Base-by-base conservation (phyloP, 30 jellyfish, hydroid and myxozoan genomes). In the Aurelia coerulea region DNA sequence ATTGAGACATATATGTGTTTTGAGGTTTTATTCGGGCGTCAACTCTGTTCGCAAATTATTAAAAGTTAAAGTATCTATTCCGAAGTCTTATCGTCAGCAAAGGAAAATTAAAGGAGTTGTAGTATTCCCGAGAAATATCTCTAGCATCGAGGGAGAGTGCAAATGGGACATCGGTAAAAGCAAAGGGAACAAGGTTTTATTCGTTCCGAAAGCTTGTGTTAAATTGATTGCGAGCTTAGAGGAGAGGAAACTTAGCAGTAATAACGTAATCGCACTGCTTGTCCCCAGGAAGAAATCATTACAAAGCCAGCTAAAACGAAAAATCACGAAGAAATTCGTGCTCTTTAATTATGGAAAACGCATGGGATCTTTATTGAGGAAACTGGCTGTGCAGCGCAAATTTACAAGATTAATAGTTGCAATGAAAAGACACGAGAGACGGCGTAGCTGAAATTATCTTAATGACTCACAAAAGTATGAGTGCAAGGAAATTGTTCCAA, bases 321-420 rank as follows among this genome's bases (percentile, higher is more conserved):
- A 68, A 35, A 68, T 81, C 91, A 68, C 84, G 84, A 81, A 81
- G 33, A 81, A 58, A n/a, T 68, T 81, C 84, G 84, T 81, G 76
- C 66, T 81, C 18, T 82, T 81, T 31, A 19, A 46, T 51, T 81
- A 81, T 81, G 91, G 91, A 33, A 81, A 81, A 54, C 91, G 91
- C 53, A 67, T 81, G 83, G 91, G 69, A 17, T 63, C 68, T 34
- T 29, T 68, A 31, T 33, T 81, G 76, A 70, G 84, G 56, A 69
- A 68, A 83, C 84, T 81, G 64, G 91, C 91, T 33, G 84, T 68
- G 84, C 58, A 70, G 12, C 18, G 62, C 18, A 65, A 54, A 35
- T 7, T 31, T 34, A 23, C 84, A 13, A 69, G 91, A 37, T 62
- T 81, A 68, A 59, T 81, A 16, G 63, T 77, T 19, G 17, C 87